Conservation (phyloP, 2,797 vertebrate genomes). For the Picus viridis region DNA sequence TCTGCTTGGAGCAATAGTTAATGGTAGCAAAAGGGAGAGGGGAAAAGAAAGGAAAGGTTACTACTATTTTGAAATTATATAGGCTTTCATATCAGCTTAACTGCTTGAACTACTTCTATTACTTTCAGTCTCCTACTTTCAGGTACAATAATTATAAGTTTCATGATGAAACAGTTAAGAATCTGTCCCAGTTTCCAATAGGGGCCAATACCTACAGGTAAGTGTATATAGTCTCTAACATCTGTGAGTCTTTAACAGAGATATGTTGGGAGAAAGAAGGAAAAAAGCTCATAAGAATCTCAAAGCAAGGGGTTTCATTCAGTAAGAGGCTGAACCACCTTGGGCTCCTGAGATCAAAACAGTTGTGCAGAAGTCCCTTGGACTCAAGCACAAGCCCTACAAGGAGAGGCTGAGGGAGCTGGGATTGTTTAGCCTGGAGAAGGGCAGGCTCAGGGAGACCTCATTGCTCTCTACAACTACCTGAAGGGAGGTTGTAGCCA, state of each 20-base stretch:
- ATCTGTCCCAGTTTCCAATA: neutral
- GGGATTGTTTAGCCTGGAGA: too few species aligned
- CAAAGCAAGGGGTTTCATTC: neutral
- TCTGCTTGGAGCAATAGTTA: slow-evolving; percentile 53
- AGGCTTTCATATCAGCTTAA: slow-evolving; percentile 49
- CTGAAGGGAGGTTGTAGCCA: too few species aligned
- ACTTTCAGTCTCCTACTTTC: slow-evolving; percentile 29
- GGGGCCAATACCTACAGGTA: neutral
- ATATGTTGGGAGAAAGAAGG: neutral
- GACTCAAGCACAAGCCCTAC: too few species aligned
- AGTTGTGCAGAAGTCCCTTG: neutral
- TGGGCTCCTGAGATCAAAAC: neutral
- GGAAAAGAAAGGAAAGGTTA: slow-evolving; percentile 36
- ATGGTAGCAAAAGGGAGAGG: neutral
- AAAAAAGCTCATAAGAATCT: neutral
- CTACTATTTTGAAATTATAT: slow-evolving; percentile 37
- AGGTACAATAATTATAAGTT: slow-evolving; percentile 18
- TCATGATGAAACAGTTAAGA: slow-evolving; percentile 24
- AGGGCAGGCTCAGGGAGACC: too few species aligned
- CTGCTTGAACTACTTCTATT: slow-evolving; percentile 36
- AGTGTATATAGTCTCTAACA: too few species aligned
- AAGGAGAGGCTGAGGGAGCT: too few species aligned
- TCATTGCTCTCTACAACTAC: too few species aligned
- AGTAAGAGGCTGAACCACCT: neutral
- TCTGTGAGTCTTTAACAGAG: neutral